Base-by-base conservation (phyloP, 2,113 vertebrate species). In the Nibea albiflora region DNA sequence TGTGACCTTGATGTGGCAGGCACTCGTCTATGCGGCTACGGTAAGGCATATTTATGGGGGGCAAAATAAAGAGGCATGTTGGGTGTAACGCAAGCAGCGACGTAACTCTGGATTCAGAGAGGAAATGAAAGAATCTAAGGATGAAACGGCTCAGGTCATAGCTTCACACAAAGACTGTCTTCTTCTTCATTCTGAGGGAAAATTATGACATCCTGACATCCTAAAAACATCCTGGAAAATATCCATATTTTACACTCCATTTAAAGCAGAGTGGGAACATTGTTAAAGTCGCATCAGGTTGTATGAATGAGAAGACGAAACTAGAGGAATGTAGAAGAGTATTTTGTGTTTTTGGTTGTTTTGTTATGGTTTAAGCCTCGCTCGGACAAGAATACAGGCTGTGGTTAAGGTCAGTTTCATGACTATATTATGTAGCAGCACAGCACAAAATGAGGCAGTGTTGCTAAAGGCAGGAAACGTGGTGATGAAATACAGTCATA, bases 61-160 rank as follows among this genome's bases (percentile, higher is more conserved):
- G 12, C 5, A 54, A 60, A 28, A 46, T 64, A 54, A 68, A 63
- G n/a, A 6, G 20, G 31, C n/a, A 9, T 67, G 66, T 73, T 67
- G 66, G 65, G 57, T 67, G 67, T 71, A 44, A 53, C 31, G 15
- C 39, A 64, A 60, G 50, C 63, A 71, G 56, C 44, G 26, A 56
- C 66, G 65, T 62, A 85, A 15, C 77, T 57, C 26, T 57, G 76
- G 58, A 67, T 81, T 84, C 7, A 62, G 22, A 72, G 62, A 85
- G 81, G 83, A 92, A 92, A 85, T 85, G 62, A 84, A 89, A 87
- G 61, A 76, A 69, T 61, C n/a, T 17, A 11, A 67, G 70, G 39
- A 69, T 50, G 17, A 84, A 71, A 80, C 5, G 31, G 78, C 71
- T 49, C 64, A 47, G 26, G 54, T 75, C 63, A 49, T 2, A 61